Base-by-base conservation (phyloP, 2,888 invertebrate species). In the Meteorus cinctellus region DNA sequence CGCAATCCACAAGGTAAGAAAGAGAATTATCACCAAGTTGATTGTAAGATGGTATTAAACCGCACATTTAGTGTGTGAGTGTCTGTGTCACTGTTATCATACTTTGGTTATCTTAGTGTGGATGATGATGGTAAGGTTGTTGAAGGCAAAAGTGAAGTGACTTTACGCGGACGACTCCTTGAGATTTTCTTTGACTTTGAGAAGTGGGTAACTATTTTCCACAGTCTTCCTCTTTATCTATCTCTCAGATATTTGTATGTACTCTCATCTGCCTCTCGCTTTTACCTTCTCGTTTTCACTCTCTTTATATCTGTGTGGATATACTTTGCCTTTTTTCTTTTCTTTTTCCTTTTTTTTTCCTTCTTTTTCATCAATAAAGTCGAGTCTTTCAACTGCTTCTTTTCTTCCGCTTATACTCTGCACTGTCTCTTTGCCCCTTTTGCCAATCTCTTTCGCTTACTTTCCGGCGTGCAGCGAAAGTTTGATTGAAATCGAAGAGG, bases 211-310 rank as follows among this genome's bases (percentile, higher is more conserved):
- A 29, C 62, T 19, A 29, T 31, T 62, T 31, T 19, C 55, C n/a
- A 62, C 34, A 29, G 29, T 62, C 34, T 62, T 41, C n/a, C 31
- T 69, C 59, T 41, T 76, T 69, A 34, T 68, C 41, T 63, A 55
- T 69, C 55, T 60, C 16, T 6, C 6, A 55, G 41, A 41, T 55
- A 19, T 55, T 4, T 55, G 19, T 55, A 24, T 8, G 2, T 55
- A 8, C 55, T 72, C 48, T 29, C 72, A 24, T 51, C 45, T 63
- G 48, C 73, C 29, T 67, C 69, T 41, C 45, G 34, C 70, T 51
- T 36, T 76, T 69, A 66, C 29, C n/a, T 69, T 68, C 60, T 69
- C 72, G 31, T 51, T 75, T 72, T 75, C 29, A 74, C 72, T 77
- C 73, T 45, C 4, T n/a, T 14, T 48, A 48, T 48, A 48, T 48